These are phyloP conservation scores for Portunus trituberculatus DNA, from an alignment of 1,140 invertebrate genomes.

Conservation along the genomic window DNA sequence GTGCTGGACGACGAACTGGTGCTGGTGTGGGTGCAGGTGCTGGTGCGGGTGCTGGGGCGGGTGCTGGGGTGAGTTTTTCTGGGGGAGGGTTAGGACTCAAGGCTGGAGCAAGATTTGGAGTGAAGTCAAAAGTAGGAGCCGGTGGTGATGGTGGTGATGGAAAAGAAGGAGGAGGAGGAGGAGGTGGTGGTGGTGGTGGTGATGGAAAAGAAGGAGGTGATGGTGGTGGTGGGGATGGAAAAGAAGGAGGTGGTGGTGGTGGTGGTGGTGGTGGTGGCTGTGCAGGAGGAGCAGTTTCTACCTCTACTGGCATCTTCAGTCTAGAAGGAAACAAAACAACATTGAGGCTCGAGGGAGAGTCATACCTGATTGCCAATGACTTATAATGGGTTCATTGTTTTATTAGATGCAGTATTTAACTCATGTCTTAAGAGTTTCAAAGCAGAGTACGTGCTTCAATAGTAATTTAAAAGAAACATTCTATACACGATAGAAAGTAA, in stretches of 20 bases:
- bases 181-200: background rate
- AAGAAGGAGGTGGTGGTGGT: background rate
- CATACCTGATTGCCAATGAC: too few species aligned
- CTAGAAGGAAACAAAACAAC: background rate
- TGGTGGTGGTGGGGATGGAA: background rate
- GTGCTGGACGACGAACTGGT: background rate
- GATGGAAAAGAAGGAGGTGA: background rate
- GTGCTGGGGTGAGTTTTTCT: background rate
- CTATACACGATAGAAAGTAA: too few species aligned
- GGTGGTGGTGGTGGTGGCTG: background rate
- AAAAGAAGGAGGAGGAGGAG: background rate
- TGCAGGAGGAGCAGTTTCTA: background rate
- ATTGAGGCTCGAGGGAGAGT: background rate
- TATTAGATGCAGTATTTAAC: too few species aligned
- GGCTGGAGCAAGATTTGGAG: background rate
- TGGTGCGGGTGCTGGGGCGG: slow-evolving; percentile 3
- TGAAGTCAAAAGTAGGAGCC: background rate
- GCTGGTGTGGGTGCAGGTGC: background rate
- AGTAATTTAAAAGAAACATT: too few species aligned
- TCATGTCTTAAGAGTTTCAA: too few species aligned
- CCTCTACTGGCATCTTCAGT: background rate
- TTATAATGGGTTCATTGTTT: too few species aligned
- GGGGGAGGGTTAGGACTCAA: background rate
- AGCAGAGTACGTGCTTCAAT: too few species aligned
- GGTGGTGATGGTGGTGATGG: background rate